Evolutionary conservation across 2,888 invertebrate species (phyloP).

Genomic region (Platerodrilus igneus): DNA sequence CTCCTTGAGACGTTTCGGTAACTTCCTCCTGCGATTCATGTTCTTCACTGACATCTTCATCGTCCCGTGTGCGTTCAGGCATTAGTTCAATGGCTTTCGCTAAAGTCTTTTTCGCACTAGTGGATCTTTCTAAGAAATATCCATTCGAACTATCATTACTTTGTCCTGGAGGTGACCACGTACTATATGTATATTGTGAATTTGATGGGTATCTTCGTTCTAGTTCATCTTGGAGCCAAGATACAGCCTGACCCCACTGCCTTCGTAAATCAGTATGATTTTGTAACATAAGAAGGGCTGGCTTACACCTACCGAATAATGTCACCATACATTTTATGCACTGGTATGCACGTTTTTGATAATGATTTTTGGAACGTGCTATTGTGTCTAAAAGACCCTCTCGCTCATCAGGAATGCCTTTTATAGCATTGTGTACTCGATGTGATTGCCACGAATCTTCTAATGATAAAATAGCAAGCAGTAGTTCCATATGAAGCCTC

Average conservation of each 20-base stretch:
- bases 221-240: conserved; percentile 93
- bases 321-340: conserved; percentile 94
- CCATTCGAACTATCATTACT: conserved; percentile 94
- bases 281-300: conserved; percentile 75
- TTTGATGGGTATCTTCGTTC: conserved; percentile 66
- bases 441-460: conserved; percentile 97
- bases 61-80: conserved; percentile 57
- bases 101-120: conserved; percentile 86
- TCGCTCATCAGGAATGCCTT: conserved; percentile 81
- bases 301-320: conserved; percentile 79
- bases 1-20: conserved; percentile 31
- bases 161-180: conserved; percentile 92
- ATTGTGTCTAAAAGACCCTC: conserved; percentile 93
- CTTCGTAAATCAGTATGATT: conserved; percentile 73
- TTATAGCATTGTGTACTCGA: conserved; percentile 88
- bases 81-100: conserved; percentile 72
- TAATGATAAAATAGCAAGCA: conserved; percentile 79
- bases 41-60: conserved; percentile 43
- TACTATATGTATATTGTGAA: conserved; percentile 78
- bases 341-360: conserved; percentile 95
- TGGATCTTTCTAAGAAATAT: conserved; percentile 89
- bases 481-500: conserved; percentile 84
- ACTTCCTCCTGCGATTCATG: conserved; percentile 42
- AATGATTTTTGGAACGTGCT: conserved; percentile 85
- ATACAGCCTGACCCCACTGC: conserved; percentile 84